These are phyloP conservation scores for Rhizoglyphus robini DNA, from an alignment of 1,140 invertebrate genomes.

Conservation along the genomic window DNA sequence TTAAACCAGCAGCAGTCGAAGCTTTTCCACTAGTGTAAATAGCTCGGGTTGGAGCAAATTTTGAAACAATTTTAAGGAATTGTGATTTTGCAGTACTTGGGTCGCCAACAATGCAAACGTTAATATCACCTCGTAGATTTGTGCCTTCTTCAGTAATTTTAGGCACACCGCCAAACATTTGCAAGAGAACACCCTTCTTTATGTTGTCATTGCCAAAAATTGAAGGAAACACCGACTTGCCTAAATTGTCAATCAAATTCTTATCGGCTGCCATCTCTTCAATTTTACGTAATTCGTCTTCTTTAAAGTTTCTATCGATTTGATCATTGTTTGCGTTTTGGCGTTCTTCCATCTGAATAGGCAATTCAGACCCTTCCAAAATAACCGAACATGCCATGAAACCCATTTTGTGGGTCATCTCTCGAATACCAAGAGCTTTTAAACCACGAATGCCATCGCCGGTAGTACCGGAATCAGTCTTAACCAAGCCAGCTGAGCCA, in stretches of 20 bases:
- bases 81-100: conserved; percentile 98
- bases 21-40: conserved; percentile 98
- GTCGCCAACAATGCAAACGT: conserved; percentile 95
- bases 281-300: conserved; percentile 80
- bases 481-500: conserved; percentile 15
- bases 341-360: conserved; percentile 11
- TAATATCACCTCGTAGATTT: conserved; percentile 82
- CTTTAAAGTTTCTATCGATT: conserved; percentile 46
- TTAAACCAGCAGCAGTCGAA: conserved; percentile 90
- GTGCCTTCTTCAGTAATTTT: conserved; percentile 84
- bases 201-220: conserved; percentile 98
- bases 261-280: conserved; percentile 93
- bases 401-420: conserved; percentile 85
- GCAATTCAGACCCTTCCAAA: conserved; percentile 12
- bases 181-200: conserved; percentile 81
- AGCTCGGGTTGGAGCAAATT: conserved; percentile 76
- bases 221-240: conserved; percentile 82
- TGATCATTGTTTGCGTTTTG: not conserved
- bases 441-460: conserved; percentile 86
- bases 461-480: conserved; percentile 13
- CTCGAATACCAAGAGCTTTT: conserved; percentile 84
- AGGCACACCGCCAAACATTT: conserved; percentile 93
- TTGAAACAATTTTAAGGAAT: conserved; percentile 79
- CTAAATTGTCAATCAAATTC: conserved; percentile 81
- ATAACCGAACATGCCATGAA: conserved; percentile 72